These are phyloP conservation scores for Laupala kohalensis DNA, from an alignment of 1,140 invertebrate genomes.

Conservation along the genomic window DNA sequence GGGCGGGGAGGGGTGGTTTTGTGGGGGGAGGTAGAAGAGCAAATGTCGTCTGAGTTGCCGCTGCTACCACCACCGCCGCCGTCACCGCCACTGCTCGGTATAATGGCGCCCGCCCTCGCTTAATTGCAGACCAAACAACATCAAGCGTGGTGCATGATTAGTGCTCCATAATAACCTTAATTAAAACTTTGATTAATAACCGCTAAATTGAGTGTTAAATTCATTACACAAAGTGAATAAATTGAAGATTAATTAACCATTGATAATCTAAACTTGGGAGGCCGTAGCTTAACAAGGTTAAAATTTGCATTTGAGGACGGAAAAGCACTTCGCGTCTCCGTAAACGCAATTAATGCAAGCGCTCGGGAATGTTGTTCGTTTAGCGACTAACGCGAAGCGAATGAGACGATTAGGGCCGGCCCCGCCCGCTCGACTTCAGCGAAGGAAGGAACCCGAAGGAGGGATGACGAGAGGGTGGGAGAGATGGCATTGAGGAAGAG, in stretches of 20 bases:
- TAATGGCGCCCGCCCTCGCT: slow-evolving; percentile 6
- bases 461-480: background rate
- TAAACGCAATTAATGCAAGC: slow-evolving; percentile 28
- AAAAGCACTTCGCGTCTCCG: slow-evolving; percentile 30
- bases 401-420: slow-evolving; percentile 4
- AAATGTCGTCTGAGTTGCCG: too few relatives aligned
- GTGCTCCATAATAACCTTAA: slow-evolving; percentile 26
- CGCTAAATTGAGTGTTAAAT: slow-evolving; percentile 36
- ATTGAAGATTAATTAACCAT: slow-evolving; percentile 37
- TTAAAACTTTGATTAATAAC: slow-evolving; percentile 36
- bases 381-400: slow-evolving; percentile 1
- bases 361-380: slow-evolving; percentile 11
- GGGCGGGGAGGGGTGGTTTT: too few relatives aligned
- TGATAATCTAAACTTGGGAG: slow-evolving; percentile 34
- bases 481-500: too few relatives aligned
- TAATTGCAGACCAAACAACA: slow-evolving; percentile 12
- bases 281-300: slow-evolving; percentile 31
- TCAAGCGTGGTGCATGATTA: slow-evolving; percentile 11
- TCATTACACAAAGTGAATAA: slow-evolving; percentile 37
- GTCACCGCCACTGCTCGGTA: background rate
- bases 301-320: slow-evolving; percentile 36
- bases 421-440: background rate
- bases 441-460: background rate
- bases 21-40: too few relatives aligned
- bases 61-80: too few relatives aligned